Base-by-base conservation (phyloP, 2,888 invertebrate species). In the Eilema griseolum region DNA sequence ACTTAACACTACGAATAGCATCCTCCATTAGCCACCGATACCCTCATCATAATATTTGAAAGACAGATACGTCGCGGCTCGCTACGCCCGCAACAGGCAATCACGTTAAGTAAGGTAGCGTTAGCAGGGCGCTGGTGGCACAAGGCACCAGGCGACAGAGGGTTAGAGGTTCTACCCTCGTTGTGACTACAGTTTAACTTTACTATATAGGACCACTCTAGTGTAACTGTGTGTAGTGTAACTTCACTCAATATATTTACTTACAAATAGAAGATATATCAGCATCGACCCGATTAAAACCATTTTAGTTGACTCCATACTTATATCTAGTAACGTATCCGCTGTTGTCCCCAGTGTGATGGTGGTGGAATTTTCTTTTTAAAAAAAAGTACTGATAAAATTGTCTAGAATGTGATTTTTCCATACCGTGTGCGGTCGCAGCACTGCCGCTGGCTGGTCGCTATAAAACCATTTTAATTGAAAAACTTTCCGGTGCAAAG, bases 391-490 rank as follows among this genome's bases (percentile, higher is more conserved):
- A 59, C 0, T 24, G 24, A 3, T 7, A 10, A 52, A 28, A 26
- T 59, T 59, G 5, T 7, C 16, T 59, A 24, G 28, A 26, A 59
- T 24, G 14, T 59, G 24, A 14, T 59, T 59, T 52, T 59, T 59
- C 59, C 28, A 52, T 23, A 31, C 12, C n/a, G 28, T 31, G 52
- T 14, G 33, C 57, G 65, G 65, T 33, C 33, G 59, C 33, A 24
- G 65, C 65, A 33, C n/a, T 20, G 59, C 11, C 60, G 26, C 23
- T 61, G n/a, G 37, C 23, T 60, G 37, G 37, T 59, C 59, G 66
- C 57, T 41, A 69, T 80, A 75, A 83, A 82, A 80, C 81, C 80
- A 67, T 83, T 83, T 83, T 83, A 83, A 83, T 83, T 83, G 82
- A 83, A 83, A 83, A 83, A 83, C 79, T 83, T 83, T 76, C 68